Evolutionary conservation across 2,113 vertebrate species (phyloP), one percentile per base, ranked within the genome.

Genomic region (Dicerorhinus sumatrensis): DNA sequence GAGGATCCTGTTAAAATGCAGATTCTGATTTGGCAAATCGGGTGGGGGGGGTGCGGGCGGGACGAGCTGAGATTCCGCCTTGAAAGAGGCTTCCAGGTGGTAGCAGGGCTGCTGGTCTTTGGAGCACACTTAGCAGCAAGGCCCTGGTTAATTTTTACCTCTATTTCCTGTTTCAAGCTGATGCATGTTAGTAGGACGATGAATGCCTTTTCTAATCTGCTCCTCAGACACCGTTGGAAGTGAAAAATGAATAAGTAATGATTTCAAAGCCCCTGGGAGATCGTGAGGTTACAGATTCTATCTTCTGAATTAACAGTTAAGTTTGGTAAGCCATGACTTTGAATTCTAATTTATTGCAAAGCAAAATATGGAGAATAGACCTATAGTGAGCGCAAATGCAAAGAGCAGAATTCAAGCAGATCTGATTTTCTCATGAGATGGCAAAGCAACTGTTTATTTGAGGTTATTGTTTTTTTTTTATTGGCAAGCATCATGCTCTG

Each of bases 141-240:
- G 21, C 17, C 39, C 29, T 46, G 0, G 3, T 25, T 65, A 29
- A 69, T 48, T 56, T 72, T 48, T 8, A 4, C 80, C 89, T 97
- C 70, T 79, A 27, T 72, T 95, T 95, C 48, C 17, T 91, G 46
- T 73, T 92, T 94, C 54, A 69, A 51, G 27, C 16, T 42, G 73
- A 58, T 46, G 31, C 18, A 25, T 60, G n/a, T 58, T 80, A 58
- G 56, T 72, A 81, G n/a, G 67, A 72, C 75, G 27, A 85, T 46
- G 63, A 63, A 85, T 69, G n/a, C 13, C 20, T 94, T 90, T 95
- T 83, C 73, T 90, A 88, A 92, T 92, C 69, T 60, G 76, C 88
- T 89, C 42, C 10, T 39, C 58, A 63, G 46, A 54, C 63, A 67
- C 46, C 72, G 16, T 88, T 75, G 62, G 63, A 89, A 93, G 54